Percentiles rank a stretch among this genome's conserved stretches.
Conservation (phyloP, 2,797 vertebrate species). For the Balearica regulorum region DNA sequence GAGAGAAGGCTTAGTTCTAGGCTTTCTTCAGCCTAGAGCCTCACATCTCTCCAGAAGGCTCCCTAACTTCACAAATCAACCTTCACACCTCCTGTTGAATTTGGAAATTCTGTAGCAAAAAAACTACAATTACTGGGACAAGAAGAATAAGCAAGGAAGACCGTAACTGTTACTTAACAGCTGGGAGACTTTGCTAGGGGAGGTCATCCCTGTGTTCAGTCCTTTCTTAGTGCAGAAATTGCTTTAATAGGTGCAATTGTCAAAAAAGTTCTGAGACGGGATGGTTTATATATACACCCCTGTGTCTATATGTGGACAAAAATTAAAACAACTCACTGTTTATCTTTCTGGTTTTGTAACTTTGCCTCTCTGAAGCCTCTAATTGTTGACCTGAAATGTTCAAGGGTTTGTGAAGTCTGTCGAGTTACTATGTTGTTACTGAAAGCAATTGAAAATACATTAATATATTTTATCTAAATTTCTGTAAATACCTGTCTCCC, state of each 20-base stretch:
- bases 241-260: fast-evolving
- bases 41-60: neutral
- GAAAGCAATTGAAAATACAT: neutral
- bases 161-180: neutral
- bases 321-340: neutral
- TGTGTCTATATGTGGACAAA: neutral
- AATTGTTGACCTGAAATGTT: neutral
- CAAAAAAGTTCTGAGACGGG: neutral
- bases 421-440: neutral
- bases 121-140: neutral
- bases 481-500: neutral
- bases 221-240: neutral
- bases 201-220: neutral
- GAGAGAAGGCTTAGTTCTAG: neutral
- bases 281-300: neutral
- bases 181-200: neutral
- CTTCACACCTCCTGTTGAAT: neutral
- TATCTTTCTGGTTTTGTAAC: neutral
- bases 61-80: neutral
- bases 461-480: neutral
- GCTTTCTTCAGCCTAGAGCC: neutral
- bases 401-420: neutral
- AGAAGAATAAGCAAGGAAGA: neutral
- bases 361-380: neutral
- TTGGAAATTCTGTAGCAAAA: neutral